Base-by-base conservation (phyloP, 35 echinoderm and acorn worm species). In the Hemicentrotus pulcherrimus region DNA sequence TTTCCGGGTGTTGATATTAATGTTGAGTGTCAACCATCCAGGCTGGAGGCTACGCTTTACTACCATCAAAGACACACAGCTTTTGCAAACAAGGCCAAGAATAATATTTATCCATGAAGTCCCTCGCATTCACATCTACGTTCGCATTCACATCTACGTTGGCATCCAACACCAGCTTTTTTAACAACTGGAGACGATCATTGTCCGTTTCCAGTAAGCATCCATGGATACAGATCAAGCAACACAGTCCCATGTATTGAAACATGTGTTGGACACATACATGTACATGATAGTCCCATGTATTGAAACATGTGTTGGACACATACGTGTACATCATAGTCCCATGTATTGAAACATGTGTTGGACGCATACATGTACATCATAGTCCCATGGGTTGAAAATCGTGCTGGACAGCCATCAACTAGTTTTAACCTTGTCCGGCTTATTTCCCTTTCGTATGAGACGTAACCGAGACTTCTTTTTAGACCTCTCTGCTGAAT, bases 401-500 rank as follows among this genome's bases (percentile, higher is more conserved):
- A 28, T 18, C 24, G 28, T 78, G 65, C 22, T n/a, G 65, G 65
- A n/a, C 65, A 78, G 65, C 65, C 65, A 93, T 93, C 91, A 93
- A 58, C 91, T 93, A 8, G 46, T 48, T 46, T 93, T 93, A 15
- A 93, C 48, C 91, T 93, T 93, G 48, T 93, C 91, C 45, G 32
- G 88, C n/a, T 93, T 93, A 47, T 47, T 93, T 10, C 91, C 22
- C 30, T 46, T 31, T 14, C 91, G 91, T 93, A 58, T 46, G 30
- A 93, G 45, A 2, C 91, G 91, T 93, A 93, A 93, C 91, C 91
- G 45, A 47, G 32, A 47, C 91, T 93, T 93, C 48, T 93, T 93
- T 31, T 93, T 93, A 0, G 47, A 18, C 16, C n/a, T 28, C 48
- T 93, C 91, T 19, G 30, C 12, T 90, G 0, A 13, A 58, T 93